These are phyloP conservation scores for Pimephales promelas DNA, from an alignment of 2,113 vertebrate species.

Conservation along the genomic window DNA sequence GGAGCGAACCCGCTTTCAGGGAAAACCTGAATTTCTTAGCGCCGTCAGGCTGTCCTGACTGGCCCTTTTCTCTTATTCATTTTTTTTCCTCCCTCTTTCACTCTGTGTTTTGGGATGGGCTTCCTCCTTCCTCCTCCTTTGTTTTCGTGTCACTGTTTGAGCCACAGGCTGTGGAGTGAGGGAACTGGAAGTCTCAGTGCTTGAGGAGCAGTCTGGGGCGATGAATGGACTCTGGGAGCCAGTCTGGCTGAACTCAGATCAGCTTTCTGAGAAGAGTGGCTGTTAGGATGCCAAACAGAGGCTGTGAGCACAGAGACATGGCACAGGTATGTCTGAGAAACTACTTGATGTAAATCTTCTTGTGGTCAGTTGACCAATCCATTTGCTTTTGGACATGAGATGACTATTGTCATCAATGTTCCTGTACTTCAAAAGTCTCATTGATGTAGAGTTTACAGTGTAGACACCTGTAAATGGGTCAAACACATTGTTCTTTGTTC, in stretches of 20 bases:
- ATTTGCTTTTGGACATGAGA: not conserved
- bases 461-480: constrained; percentile 12
- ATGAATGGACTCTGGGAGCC: constrained; percentile 34
- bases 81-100: constrained; percentile 22
- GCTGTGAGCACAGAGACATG: constrained; percentile 43
- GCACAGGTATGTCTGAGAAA: constrained; percentile 40
- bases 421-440: not conserved
- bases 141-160: constrained; percentile 27
- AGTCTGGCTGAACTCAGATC: constrained; percentile 36
- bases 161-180: constrained; percentile 23
- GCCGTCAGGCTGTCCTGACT: constrained; percentile 40
- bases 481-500: constrained; percentile 34
- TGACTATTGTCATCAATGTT: constrained; percentile 6
- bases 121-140: constrained; percentile 45
- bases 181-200: constrained; percentile 20
- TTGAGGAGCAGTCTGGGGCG: constrained; percentile 15
- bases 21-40: constrained; percentile 17
- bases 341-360: not conserved
- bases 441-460: not conserved
- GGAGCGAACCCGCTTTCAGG: constrained; percentile 1
- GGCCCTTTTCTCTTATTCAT: constrained; percentile 19
- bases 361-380: not conserved
- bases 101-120: constrained; percentile 47
- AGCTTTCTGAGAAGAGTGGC: constrained; percentile 26
- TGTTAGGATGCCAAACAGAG: constrained; percentile 31